Percentiles rank a stretch among this genome's conserved stretches.
phyloP scores from a whole-genome alignment of 2,888 invertebrate genomes.

The Alsophila aescularia region DNA sequence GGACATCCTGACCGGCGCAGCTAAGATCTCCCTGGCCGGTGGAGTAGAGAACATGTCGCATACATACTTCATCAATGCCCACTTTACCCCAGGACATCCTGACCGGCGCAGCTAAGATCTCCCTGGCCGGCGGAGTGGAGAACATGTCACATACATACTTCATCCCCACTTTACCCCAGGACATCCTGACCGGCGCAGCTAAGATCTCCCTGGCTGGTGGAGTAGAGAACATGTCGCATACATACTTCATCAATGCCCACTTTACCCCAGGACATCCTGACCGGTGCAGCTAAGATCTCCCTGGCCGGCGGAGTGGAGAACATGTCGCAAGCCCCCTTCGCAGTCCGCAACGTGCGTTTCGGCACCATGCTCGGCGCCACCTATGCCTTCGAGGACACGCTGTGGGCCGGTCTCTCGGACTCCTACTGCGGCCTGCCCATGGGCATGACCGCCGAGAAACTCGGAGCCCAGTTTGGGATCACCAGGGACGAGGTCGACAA shows the following conservation, averaged over 20 bases:
- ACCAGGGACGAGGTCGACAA: conserved; percentile 93
- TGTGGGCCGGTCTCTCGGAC: conserved; percentile 95
- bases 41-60: no score
- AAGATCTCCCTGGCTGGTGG: no score
- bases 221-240: neutral
- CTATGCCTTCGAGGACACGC: conserved; percentile 92
- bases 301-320: conserved; percentile 97
- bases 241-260: neutral
- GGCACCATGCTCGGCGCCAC: conserved; percentile 93
- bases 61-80: no score
- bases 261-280: conserved; percentile 89
- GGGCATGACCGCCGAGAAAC: conserved; percentile 97
- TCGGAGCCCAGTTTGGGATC: conserved; percentile 91
- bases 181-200: no score
- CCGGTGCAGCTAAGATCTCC: conserved; percentile 93
- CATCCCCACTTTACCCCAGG: no score
- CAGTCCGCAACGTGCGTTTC: conserved; percentile 93
- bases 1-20: no score
- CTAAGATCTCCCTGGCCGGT: no score
- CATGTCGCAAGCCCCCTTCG: conserved; percentile 97
- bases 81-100: no score
- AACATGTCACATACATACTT: no score
- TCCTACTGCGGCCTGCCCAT: conserved; percentile 95
- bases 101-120: no score
- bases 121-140: no score